Evolutionary conservation across 2,797 vertebrate genomes (phyloP).

Genomic region (Alca torda): DNA sequence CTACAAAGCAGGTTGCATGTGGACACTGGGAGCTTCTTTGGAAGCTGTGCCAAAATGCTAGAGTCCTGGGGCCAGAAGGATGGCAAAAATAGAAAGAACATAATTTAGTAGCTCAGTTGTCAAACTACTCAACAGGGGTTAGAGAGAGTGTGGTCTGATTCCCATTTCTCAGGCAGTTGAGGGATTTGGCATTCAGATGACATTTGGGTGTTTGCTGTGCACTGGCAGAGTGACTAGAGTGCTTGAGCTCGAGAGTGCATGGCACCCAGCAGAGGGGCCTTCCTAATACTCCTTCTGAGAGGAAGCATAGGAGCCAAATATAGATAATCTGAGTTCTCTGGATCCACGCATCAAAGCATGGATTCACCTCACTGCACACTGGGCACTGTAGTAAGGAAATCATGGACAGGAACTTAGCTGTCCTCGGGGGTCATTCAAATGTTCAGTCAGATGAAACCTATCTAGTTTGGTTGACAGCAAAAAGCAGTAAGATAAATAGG

Average conservation of each 20-base stretch:
- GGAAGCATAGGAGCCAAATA: not conserved
- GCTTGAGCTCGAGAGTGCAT: not conserved
- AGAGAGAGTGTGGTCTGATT: rapidly evolving
- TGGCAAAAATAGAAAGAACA: not conserved
- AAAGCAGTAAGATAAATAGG: conserved; percentile 13
- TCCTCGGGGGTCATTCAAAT: not conserved
- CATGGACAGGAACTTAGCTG: not conserved
- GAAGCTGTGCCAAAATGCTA: not conserved
- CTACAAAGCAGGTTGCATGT: not conserved
- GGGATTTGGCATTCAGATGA: not conserved
- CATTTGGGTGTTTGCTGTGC: not conserved
- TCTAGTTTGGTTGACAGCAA: not conserved
- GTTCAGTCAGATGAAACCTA: conserved; percentile 7
- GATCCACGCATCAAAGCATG: not conserved
- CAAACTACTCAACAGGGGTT: not conserved
- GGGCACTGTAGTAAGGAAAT: not conserved
- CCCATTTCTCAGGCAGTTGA: not conserved
- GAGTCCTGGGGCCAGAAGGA: not conserved
- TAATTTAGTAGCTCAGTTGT: not conserved
- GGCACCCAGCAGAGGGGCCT: not conserved
- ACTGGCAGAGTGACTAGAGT: not conserved
- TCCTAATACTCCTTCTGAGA: not conserved
- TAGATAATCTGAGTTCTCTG: not conserved
- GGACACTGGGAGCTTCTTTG: not conserved
- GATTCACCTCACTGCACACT: not conserved